phyloP scores from a whole-genome alignment of 2,797 vertebrate genomes.

The Calcarius lapponicus region DNA sequence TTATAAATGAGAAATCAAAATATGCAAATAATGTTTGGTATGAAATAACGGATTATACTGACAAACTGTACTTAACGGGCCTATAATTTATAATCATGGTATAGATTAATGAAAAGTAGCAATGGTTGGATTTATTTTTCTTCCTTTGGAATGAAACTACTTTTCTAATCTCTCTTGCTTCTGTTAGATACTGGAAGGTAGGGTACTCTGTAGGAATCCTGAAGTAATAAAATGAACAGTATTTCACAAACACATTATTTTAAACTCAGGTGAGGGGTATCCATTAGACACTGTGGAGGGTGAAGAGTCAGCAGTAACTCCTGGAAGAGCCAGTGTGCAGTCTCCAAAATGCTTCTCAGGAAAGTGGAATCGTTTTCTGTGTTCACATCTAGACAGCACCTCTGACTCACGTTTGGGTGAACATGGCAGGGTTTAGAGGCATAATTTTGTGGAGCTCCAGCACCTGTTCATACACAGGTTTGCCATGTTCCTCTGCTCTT shows the following conservation, averaged over 20 bases:
- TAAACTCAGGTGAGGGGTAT: not conserved
- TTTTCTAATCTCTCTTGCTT: conserved; percentile 19
- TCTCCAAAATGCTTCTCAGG: not conserved
- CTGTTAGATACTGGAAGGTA: not conserved
- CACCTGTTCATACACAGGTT: not conserved
- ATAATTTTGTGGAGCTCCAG: not conserved
- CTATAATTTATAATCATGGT: conserved; percentile 34
- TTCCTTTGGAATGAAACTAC: not conserved
- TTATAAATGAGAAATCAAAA: conserved; percentile 60
- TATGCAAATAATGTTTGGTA: conserved; percentile 49
- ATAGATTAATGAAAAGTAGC: conserved; percentile 29
- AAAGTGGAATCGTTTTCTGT: not conserved
- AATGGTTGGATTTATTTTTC: conserved; percentile 25
- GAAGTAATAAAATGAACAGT: not conserved
- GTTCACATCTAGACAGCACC: not conserved
- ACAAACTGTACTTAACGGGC: conserved; percentile 28
- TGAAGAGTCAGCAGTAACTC: not conserved
- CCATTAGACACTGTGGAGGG: not conserved
- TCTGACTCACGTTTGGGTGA: not conserved
- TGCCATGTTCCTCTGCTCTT: not conserved
- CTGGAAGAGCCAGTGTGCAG: not conserved
- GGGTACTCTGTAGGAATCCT: not conserved
- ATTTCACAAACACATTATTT: not conserved
- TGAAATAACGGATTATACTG: conserved; percentile 38
- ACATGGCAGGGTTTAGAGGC: not conserved